Conservation (phyloP, 2,797 vertebrate species). For the Macropodus opercularis region DNA sequence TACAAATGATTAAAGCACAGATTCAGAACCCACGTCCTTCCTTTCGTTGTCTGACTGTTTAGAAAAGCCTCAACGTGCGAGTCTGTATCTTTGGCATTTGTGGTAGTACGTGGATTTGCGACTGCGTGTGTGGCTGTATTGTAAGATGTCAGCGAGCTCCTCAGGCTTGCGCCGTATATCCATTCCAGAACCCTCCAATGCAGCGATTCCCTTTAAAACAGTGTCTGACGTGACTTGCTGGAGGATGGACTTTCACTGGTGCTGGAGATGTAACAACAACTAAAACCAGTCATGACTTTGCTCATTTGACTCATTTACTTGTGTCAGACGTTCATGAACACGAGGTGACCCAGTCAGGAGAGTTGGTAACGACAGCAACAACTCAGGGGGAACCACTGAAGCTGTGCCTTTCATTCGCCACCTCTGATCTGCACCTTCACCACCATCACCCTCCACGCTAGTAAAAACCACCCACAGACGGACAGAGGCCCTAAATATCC, state of each 20-base stretch:
- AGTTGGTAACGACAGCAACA: conserved; percentile 58
- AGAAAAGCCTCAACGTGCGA: conserved; percentile 51
- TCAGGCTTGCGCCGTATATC: conserved; percentile 47
- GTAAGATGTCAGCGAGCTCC: conserved; percentile 69
- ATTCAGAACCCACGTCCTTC: conserved; percentile 38
- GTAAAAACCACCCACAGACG: not conserved
- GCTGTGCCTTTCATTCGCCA: conserved; percentile 80
- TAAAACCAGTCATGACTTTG: not conserved
- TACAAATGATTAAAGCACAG: conserved; percentile 71
- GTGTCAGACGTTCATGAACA: conserved; percentile 5
- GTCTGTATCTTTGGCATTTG: conserved; percentile 22
- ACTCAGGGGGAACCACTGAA: conserved; percentile 80
- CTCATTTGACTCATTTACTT: conserved; percentile 4
- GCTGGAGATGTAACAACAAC: conserved; percentile 16
- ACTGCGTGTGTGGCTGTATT: conserved; percentile 30
- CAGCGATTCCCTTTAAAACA: conserved; percentile 78
- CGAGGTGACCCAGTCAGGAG: conserved; percentile 5
- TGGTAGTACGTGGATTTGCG: conserved; percentile 8
- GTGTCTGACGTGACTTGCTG: conserved; percentile 40
- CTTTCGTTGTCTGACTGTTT: conserved; percentile 38
- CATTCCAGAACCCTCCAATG: conserved; percentile 60
- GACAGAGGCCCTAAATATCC: conserved; percentile 3
- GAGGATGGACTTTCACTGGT: conserved; percentile 31
- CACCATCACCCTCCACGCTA: conserved; percentile 3
- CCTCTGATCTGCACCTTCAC: conserved; percentile 47